These are phyloP conservation scores for Strigamia transsilvanica DNA, from an alignment of 2,888 invertebrate genomes.

Conservation along the genomic window DNA sequence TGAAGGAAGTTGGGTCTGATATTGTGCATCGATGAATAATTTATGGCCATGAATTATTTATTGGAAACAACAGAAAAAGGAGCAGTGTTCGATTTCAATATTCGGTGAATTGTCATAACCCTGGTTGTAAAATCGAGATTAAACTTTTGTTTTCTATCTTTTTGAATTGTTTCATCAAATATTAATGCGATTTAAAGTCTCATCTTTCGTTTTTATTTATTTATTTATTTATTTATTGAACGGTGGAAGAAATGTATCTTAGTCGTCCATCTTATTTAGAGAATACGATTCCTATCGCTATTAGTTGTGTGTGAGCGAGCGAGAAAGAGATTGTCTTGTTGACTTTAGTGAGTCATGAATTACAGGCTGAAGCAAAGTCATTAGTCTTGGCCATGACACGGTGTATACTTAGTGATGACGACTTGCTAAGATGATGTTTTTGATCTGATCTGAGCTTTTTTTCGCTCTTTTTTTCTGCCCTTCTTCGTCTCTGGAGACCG, in stretches of 20 bases:
- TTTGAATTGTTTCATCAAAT: neutral
- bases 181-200: neutral
- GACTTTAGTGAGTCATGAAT: constrained; percentile 39
- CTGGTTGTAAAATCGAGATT: neutral
- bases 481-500: neutral
- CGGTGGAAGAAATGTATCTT: neutral
- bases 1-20: constrained; percentile 17
- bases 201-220: neutral
- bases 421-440: constrained; percentile 44
- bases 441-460: constrained; percentile 1
- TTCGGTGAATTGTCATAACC: neutral
- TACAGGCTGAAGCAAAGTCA: constrained; percentile 32
- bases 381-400: constrained; percentile 42
- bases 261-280: neutral
- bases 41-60: neutral
- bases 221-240: neutral
- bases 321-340: constrained; percentile 13
- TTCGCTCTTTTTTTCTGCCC: neutral
- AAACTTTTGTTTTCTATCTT: neutral
- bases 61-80: constrained; percentile 28
- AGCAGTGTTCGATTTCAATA: constrained; percentile 28
- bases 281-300: constrained; percentile 9
- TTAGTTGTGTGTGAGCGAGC: neutral
- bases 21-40: constrained; percentile 7
- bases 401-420: constrained; percentile 44